Evolutionary conservation across 2,113 vertebrate genomes (phyloP).

Genomic region (Ceyx melanurus): DNA sequence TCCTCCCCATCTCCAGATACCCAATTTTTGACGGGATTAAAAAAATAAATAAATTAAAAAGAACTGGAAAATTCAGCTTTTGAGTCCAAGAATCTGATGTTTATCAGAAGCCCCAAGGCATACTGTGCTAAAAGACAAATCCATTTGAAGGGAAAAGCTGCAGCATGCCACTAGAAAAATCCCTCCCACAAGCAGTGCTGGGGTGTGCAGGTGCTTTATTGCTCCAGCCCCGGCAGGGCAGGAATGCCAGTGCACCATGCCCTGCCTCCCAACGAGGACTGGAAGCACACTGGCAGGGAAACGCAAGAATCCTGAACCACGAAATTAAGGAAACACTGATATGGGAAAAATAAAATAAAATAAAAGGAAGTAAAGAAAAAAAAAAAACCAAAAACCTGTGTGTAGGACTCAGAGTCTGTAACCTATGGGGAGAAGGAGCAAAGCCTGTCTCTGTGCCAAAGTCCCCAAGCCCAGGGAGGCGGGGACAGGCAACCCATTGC

Average conservation of each 20-base stretch:
- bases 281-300: not conserved
- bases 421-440: not conserved
- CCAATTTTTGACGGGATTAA: not conserved
- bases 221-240: not conserved
- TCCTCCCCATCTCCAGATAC: not conserved
- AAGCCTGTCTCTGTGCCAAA: not conserved
- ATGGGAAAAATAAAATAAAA: rapidly evolving
- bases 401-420: not conserved
- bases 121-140: not conserved
- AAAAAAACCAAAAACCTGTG: not conserved
- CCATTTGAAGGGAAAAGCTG: not conserved
- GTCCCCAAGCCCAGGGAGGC: not conserved
- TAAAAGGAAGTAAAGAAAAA: too few relatives aligned
- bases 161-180: not conserved
- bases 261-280: not conserved
- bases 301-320: not conserved
- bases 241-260: not conserved
- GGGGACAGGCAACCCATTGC: not conserved
- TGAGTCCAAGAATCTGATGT: not conserved
- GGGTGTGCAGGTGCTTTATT: not conserved
- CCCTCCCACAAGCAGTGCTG: not conserved
- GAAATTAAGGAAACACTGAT: not conserved
- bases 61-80: not conserved
- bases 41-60: too few relatives aligned
- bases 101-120: not conserved